These are phyloP conservation scores for Heteromyza rotundicornis DNA, from an alignment of 2,888 invertebrate genomes.

Conservation along the genomic window DNA sequence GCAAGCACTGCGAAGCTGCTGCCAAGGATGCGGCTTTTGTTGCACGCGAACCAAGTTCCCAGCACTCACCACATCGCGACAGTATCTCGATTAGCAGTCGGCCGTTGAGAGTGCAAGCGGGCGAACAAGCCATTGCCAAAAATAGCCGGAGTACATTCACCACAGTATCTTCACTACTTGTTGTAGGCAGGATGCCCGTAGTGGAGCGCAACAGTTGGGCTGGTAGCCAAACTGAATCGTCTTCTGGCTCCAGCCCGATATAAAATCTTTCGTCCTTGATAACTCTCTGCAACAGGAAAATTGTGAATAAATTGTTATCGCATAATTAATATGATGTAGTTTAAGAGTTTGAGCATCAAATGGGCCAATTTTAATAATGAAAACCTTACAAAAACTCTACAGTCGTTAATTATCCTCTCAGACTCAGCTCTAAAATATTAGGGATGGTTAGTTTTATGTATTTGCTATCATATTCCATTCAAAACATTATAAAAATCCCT, in stretches of 20 bases:
- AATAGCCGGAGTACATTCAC: constrained; percentile 75
- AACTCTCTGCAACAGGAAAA: constrained; percentile 77
- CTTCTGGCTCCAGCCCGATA: constrained; percentile 87
- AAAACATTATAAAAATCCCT: too few relatives aligned
- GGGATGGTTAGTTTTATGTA: too few relatives aligned
- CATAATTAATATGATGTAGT: too few relatives aligned
- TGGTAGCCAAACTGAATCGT: constrained; percentile 91
- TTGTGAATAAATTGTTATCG: too few relatives aligned
- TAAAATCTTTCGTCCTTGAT: constrained; percentile 91
- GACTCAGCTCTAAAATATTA: too few relatives aligned
- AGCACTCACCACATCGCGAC: constrained; percentile 83
- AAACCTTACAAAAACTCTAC: too few relatives aligned
- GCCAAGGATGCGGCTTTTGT: constrained; percentile 88
- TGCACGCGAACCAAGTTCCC: constrained; percentile 78
- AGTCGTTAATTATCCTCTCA: too few relatives aligned
- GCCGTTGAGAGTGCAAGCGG: constrained; percentile 89
- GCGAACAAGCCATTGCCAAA: constrained; percentile 85
- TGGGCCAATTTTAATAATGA: too few relatives aligned
- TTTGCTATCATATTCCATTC: too few relatives aligned
- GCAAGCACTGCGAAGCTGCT: constrained; percentile 86
- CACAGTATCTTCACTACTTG: constrained; percentile 81
- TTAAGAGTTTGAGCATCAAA: too few relatives aligned
- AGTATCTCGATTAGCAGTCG: constrained; percentile 85
- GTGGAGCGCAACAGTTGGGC: constrained; percentile 88
- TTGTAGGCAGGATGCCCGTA: constrained; percentile 67